These are phyloP conservation scores for Tetramorium simillimum DNA, from an alignment of 1,140 invertebrate genomes.

Conservation along the genomic window DNA sequence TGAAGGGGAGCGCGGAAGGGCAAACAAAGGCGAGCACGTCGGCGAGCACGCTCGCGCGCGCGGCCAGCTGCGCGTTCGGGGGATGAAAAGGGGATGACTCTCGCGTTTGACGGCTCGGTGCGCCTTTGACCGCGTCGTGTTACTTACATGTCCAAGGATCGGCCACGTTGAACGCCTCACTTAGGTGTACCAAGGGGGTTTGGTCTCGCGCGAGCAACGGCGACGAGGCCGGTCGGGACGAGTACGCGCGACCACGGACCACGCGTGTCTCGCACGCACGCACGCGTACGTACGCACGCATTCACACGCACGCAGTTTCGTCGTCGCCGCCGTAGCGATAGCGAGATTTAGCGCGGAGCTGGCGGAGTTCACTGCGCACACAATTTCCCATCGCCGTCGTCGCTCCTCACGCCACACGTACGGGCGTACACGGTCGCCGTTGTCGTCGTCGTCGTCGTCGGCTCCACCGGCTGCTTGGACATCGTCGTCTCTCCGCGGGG, in stretches of 20 bases:
- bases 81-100: conserved; percentile 5
- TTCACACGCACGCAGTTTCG: conserved; percentile 32
- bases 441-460: background rate
- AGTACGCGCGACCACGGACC: conserved; percentile 30
- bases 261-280: background rate
- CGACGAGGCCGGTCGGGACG: background rate
- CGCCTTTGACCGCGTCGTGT: background rate
- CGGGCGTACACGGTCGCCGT: background rate
- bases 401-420: background rate
- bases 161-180: conserved; percentile 80
- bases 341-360: background rate
- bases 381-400: conserved; percentile 36
- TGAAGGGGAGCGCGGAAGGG: conserved; percentile 20
- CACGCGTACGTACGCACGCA: conserved; percentile 31
- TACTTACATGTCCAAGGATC: conserved; percentile 84
- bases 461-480: background rate
- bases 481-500: background rate
- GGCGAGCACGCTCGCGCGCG: conserved; percentile 41
- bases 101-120: background rate
- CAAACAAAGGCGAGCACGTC: conserved; percentile 55
- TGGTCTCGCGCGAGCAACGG: conserved; percentile 39
- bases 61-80: conserved; percentile 47
- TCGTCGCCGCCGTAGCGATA: background rate
- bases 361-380: conserved; percentile 49
- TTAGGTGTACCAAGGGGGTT: conserved; percentile 68